Evolutionary conservation across 2,888 invertebrate genomes (phyloP), one percentile per base, ranked within the genome.

Genomic region (Sarcophaga variegata): DNA sequence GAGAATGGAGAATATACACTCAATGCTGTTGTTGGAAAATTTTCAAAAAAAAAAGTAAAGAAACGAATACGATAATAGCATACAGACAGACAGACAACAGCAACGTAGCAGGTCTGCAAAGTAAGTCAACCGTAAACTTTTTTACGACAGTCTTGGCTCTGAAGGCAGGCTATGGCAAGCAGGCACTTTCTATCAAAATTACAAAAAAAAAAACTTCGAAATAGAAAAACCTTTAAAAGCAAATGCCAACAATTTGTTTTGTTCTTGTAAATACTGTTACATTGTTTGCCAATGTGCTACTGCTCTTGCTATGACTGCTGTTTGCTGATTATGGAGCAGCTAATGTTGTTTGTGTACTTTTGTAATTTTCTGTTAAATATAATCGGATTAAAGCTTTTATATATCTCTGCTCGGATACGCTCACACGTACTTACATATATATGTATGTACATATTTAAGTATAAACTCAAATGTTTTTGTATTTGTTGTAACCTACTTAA

Each of bases 381-480:
- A 87, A 87, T 87, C 87, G 62, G 87, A 87, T 87, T 87, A 87
- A 4, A 82, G 87, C 75, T 84, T 87, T 87, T 81, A 80, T 66
- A 84, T 71, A 72, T 76, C 76, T 62, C 66, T 76, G 64, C 70
- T 71, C 62, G 64, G 25, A 47, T 3, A 25, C 60, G 70, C 84
- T 86, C 66, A 85, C 81, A 79, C 81, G 79, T 81, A 87, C 85
- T 87, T 86, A 75, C 45, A 82, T 17, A 62, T 4, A 47, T 78
- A 3, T 62, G 87, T 86, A 75, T 27, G 80, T 17, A 62, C 10
- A 47, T 78, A 3, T 66, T 37, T 63, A 45, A 37, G 45, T 63
- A 20, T 83, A 45, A 17, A 37, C 37, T 8, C 54, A 11, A 12
- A 22, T 77, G 69, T 63, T 49, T 77, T 75, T 25, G 70, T 83